Evolutionary conservation across 2,797 vertebrate species (phyloP).

Genomic region (Tarsius wallacei): DNA sequence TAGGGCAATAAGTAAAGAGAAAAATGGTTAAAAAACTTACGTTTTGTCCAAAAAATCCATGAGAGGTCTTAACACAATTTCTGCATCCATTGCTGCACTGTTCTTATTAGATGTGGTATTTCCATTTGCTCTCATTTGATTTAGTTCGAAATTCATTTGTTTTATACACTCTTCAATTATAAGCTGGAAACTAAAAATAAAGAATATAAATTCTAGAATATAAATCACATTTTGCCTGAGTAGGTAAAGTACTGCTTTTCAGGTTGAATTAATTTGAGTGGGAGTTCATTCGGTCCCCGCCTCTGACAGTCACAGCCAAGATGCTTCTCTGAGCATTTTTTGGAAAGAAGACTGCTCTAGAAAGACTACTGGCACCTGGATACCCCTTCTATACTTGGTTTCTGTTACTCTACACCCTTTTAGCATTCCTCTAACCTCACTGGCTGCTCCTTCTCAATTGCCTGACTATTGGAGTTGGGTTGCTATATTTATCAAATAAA

Average conservation of each 20-base stretch:
- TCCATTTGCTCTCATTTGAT: slow-evolving; percentile 95
- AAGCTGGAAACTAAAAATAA: slow-evolving; percentile 93
- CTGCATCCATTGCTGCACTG: slow-evolving; percentile 96
- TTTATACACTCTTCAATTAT: slow-evolving; percentile 97
- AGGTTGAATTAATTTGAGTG: neutral
- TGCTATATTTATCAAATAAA: neutral
- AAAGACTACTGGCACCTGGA: neutral
- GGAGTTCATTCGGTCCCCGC: neutral
- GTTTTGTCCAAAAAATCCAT: slow-evolving; percentile 99
- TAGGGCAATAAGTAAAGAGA: neutral
- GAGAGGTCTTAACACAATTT: slow-evolving; percentile 96
- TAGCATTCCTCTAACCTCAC: neutral
- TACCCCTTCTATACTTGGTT: neutral
- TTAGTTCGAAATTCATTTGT: slow-evolving; percentile 97
- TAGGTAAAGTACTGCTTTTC: neutral
- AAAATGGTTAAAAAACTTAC: slow-evolving; percentile 89
- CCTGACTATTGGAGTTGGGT: neutral
- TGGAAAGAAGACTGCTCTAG: neutral
- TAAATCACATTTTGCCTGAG: neutral
- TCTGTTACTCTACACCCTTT: neutral
- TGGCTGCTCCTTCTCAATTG: neutral
- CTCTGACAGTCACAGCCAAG: neutral
- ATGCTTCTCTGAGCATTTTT: neutral
- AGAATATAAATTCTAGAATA: slow-evolving; percentile 57
- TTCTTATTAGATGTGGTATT: slow-evolving; percentile 92